These are phyloP conservation scores for Centruroides vittatus DNA, from an alignment of 1,140 invertebrate species.

Conservation along the genomic window DNA sequence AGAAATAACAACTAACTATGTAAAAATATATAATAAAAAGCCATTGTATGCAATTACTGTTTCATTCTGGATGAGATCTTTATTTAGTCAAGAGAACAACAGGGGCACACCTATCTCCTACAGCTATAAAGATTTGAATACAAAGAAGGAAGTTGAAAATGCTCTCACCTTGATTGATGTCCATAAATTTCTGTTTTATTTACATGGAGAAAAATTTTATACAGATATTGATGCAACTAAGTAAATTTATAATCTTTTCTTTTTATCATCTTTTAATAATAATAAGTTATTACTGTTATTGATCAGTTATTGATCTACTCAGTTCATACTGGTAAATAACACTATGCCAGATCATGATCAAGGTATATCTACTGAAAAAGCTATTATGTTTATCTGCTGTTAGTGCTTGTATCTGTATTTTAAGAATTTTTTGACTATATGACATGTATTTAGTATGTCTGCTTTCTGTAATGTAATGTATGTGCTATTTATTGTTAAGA, in stretches of 20 bases:
- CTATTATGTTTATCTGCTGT: too few relatives aligned
- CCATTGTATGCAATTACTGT: slow-evolving; percentile 8
- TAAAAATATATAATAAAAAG: neutral
- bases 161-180: slow-evolving; percentile 7
- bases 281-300: too few relatives aligned
- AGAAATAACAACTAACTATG: slow-evolving; percentile 4
- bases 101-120: slow-evolving; percentile 7
- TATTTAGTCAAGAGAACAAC: neutral
- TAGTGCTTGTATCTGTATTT: too few relatives aligned
- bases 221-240: slow-evolving; percentile 5
- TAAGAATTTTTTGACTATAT: too few relatives aligned
- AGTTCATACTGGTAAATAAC: too few relatives aligned
- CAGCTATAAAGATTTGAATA: neutral
- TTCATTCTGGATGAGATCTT: slow-evolving; percentile 8
- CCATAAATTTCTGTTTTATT: slow-evolving; percentile 4
- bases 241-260: neutral
- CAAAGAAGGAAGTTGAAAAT: slow-evolving; percentile 4
- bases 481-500: too few relatives aligned
- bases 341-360: too few relatives aligned
- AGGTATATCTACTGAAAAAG: too few relatives aligned
- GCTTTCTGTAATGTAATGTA: too few relatives aligned
- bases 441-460: too few relatives aligned
- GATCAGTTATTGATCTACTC: too few relatives aligned
- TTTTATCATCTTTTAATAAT: too few relatives aligned
- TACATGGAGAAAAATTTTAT: slow-evolving; percentile 7